Conservation (phyloP, 2,113 vertebrate genomes). For the Pimephales promelas region DNA sequence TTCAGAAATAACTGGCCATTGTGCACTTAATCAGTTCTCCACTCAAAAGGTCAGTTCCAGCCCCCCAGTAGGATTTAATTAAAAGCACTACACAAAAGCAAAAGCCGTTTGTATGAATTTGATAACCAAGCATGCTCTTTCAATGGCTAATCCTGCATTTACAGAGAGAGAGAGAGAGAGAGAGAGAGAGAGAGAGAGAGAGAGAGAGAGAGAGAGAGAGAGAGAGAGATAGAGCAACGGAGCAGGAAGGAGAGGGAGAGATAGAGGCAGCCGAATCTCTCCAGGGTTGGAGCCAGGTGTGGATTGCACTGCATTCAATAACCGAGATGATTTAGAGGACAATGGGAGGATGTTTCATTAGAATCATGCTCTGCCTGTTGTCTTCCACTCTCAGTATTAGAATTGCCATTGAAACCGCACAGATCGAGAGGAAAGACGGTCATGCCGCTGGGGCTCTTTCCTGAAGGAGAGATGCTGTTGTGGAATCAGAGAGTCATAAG, state of each 20-base stretch:
- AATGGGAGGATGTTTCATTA: conserved; percentile 55
- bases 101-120: conserved; percentile 80
- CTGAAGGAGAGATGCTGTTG: conserved; percentile 14
- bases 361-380: conserved; percentile 31
- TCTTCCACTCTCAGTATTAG: conserved; percentile 21
- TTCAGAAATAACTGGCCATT: conserved; percentile 79
- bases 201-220: conserved; percentile 30
- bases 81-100: conserved; percentile 83
- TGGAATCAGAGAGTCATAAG: conserved; percentile 20
- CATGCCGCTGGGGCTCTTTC: conserved; percentile 25
- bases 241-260: not conserved
- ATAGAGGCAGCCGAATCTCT: conserved; percentile 31
- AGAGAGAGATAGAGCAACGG: not conserved
- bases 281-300: conserved; percentile 49
- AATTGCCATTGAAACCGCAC: conserved; percentile 1
- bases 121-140: conserved; percentile 72
- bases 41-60: conserved; percentile 81
- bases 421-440: not conserved
- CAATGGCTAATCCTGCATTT: conserved; percentile 85
- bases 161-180: conserved; percentile 48
- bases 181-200: not conserved
- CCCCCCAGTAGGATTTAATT: conserved; percentile 80
- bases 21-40: conserved; percentile 82
- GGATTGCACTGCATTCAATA: conserved; percentile 55
- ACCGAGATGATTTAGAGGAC: conserved; percentile 51